These are phyloP conservation scores for Pantelozetes paolii DNA, from an alignment of 2,888 invertebrate genomes.

Conservation along the genomic window DNA sequence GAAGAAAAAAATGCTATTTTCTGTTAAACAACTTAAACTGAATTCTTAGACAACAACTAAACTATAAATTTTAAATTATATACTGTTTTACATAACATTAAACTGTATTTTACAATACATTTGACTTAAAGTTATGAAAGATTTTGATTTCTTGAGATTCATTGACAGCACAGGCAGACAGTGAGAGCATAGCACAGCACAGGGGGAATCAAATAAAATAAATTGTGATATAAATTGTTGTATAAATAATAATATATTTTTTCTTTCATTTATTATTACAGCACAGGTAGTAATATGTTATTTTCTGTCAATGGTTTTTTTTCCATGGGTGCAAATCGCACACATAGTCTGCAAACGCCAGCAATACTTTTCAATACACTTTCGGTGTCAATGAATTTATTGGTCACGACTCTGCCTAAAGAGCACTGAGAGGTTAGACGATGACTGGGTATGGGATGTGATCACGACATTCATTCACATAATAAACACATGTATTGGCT, in stretches of 20 bases:
- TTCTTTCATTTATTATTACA: constrained; percentile 1
- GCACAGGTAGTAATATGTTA: not conserved
- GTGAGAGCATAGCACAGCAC: too few relatives aligned
- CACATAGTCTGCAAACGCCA: not conserved
- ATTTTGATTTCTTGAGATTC: too few relatives aligned
- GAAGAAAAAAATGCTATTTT: too few relatives aligned
- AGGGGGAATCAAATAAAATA: too few relatives aligned
- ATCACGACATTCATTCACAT: constrained; percentile 21
- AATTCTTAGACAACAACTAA: not conserved
- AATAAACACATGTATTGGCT: not conserved
- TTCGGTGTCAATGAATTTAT: constrained; percentile 24
- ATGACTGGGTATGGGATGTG: not conserved
- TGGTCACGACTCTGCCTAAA: not conserved
- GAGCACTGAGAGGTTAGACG: too few relatives aligned
- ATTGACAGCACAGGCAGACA: too few relatives aligned
- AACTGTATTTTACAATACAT: too few relatives aligned
- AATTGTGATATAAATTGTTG: not conserved
- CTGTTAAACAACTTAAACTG: too few relatives aligned
- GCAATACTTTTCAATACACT: not conserved
- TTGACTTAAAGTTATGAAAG: not conserved
- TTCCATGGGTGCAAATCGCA: not conserved
- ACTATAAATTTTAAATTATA: not conserved
- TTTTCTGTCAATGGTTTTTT: not conserved
- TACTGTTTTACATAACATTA: too few relatives aligned
- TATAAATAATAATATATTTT: not conserved